Evolutionary conservation across 2,797 vertebrate genomes (phyloP).

Genomic region (Silurus aristotelis): DNA sequence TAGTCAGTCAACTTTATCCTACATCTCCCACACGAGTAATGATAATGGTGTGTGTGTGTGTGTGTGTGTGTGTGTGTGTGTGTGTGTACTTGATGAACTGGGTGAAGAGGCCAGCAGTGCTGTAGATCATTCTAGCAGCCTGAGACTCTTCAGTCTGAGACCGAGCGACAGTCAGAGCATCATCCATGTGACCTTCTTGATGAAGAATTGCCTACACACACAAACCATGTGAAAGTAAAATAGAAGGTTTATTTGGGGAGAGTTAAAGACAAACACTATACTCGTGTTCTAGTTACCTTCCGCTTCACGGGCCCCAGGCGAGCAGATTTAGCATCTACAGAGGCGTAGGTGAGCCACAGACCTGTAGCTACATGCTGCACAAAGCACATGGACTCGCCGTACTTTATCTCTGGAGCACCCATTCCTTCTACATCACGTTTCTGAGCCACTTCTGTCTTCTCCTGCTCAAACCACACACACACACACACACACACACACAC

Average conservation of each 20-base stretch:
- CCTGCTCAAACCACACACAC: constrained; percentile 68
- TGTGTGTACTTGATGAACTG: constrained; percentile 87
- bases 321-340: constrained; percentile 87
- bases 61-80: not conserved
- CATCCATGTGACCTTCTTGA: constrained; percentile 95
- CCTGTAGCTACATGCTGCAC: constrained; percentile 84
- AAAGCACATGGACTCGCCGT: constrained; percentile 93
- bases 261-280: not conserved
- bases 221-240: not conserved
- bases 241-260: not conserved
- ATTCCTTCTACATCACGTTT: constrained; percentile 93
- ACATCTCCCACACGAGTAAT: not conserved
- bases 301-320: constrained; percentile 87
- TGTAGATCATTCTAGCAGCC: constrained; percentile 90
- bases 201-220: constrained; percentile 85
- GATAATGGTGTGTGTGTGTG: not conserved
- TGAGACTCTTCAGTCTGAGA: constrained; percentile 91
- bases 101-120: constrained; percentile 87
- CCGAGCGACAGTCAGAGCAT: constrained; percentile 86
- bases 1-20: not conserved
- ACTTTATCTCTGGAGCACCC: constrained; percentile 92
- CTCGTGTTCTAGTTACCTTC: constrained; percentile 73
- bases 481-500: constrained; percentile 32
- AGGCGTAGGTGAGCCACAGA: constrained; percentile 91
- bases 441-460: constrained; percentile 85